Evolutionary conservation across 2,113 vertebrate genomes (phyloP), one percentile per base, ranked within the genome.

Genomic region (Sigmodon hispidus): DNA sequence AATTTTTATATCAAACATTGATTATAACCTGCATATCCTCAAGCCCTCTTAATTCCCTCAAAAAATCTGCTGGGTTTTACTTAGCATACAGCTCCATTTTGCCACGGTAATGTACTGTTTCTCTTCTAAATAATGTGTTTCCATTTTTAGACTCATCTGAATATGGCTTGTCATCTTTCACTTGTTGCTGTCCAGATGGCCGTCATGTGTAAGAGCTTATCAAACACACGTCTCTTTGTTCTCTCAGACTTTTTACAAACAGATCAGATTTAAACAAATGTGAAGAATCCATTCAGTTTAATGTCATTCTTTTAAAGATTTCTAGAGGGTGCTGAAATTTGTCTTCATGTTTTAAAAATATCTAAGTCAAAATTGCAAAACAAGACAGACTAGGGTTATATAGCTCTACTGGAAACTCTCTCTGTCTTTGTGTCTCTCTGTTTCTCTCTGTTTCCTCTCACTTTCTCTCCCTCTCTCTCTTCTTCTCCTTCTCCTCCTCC

Each of bases 151-250:
- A 77, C 34, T 7, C 3, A 80, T 73, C 45, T 90, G 45, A 93
- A 57, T 81, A 94, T 89, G n/a, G 90, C 77, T 81, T 93, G 36
- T 86, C 76, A 77, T 83, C n/a, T 75, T 91, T 96, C 55, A 93
- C 19, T 70, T 4, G 0, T 83, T 96, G 72, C 67, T 94, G n/a
- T 4, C n/a, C 76, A 59, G 81, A 55, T 87, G 55, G n/a, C n/a
- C 22, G 55, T 86, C 50, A 40, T 22, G 81, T 43, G 1, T 5
- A 91, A 67, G 34, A 61, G 50, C 4, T 90, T 45, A 59, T 84
- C 50, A 87, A 86, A 80, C 81, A n/a, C 2, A n/a, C 3, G 72
- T 34, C 0, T 73, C 7, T 43, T 79, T 70, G 3, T n/a, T 80
- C 15, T 70, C 77, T 52, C 29, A 52, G 4, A 50, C 7, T 52